Percentiles rank a stretch among this genome's conserved stretches.
These are phyloP conservation scores for Gnathonemus longibarbis DNA, from an alignment of 2,113 vertebrate genomes.

Conservation along the genomic window DNA sequence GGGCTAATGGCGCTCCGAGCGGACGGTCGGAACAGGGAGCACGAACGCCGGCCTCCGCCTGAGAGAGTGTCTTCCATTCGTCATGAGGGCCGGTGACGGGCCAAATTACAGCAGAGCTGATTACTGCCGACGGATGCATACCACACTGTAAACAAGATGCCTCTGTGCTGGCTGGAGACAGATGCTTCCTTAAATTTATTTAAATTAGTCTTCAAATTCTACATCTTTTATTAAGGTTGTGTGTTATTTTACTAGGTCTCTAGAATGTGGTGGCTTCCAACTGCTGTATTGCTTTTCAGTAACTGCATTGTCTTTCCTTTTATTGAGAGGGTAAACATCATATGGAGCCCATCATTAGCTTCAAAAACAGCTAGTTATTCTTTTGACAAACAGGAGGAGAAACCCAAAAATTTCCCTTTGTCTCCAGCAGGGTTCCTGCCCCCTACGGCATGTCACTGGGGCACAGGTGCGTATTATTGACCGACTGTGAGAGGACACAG, in stretches of 20 bases:
- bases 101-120: neutral
- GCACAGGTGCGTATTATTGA: constrained; percentile 76
- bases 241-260: neutral
- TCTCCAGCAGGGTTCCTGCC: neutral
- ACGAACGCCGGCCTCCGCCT: neutral
- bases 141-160: neutral
- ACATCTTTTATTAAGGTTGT: neutral
- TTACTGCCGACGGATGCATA: neutral
- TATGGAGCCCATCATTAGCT: neutral
- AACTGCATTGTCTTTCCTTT: neutral
- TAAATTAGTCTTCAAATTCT: neutral
- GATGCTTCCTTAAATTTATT: neutral
- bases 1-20: constrained; percentile 59
- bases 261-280: neutral
- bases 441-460: neutral
- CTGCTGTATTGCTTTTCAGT: neutral
- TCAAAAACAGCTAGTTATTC: neutral
- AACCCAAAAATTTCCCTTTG: neutral
- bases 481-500: constrained; percentile 67
- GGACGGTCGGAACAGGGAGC: neutral
- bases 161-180: neutral
- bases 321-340: neutral
- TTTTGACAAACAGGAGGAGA: neutral
- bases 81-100: neutral
- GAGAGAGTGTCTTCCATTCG: neutral